These are phyloP conservation scores for Drosophila cracens DNA, from an alignment of 2,888 invertebrate genomes.

Conservation along the genomic window DNA sequence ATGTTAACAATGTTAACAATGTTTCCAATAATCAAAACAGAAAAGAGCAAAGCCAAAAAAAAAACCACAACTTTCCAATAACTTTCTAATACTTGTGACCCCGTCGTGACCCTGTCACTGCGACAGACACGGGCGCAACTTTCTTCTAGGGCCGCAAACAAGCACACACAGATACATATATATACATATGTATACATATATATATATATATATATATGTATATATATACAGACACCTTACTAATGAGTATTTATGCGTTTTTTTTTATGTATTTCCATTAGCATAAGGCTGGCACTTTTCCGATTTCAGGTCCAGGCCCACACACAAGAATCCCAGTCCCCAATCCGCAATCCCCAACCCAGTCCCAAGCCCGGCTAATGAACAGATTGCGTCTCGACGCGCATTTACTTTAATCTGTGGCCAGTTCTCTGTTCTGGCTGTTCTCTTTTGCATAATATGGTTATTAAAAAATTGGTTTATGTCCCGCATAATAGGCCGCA, in stretches of 20 bases:
- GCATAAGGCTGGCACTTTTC: constrained; percentile 57
- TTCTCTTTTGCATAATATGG: constrained; percentile 70
- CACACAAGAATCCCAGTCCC: not conserved
- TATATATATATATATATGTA: constrained; percentile 19
- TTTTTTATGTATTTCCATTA: constrained; percentile 78
- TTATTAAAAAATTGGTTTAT: constrained; percentile 79
- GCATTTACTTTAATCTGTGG: constrained; percentile 28
- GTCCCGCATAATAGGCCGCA: constrained; percentile 63
- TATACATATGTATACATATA: constrained; percentile 22
- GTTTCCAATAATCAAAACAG: constrained; percentile 2
- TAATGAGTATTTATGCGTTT: constrained; percentile 76
- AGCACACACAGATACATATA: constrained; percentile 11
- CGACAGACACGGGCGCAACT: constrained; percentile 49
- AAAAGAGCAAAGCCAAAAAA: not conserved
- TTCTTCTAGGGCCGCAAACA: constrained; percentile 47
- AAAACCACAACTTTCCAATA: constrained; percentile 50
- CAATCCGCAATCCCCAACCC: constrained; percentile 1
- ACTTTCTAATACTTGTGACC: constrained; percentile 66
- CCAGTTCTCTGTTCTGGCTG: constrained; percentile 20
- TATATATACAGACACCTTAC: constrained; percentile 28
- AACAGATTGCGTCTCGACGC: constrained; percentile 46
- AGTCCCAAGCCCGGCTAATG: constrained; percentile 45
- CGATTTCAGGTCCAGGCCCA: constrained; percentile 31
- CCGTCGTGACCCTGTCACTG: constrained; percentile 39
- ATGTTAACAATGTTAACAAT: constrained; percentile 1